These are phyloP conservation scores for Corydoras maculifer DNA, from an alignment of 2,113 vertebrate species.

Conservation along the genomic window DNA sequence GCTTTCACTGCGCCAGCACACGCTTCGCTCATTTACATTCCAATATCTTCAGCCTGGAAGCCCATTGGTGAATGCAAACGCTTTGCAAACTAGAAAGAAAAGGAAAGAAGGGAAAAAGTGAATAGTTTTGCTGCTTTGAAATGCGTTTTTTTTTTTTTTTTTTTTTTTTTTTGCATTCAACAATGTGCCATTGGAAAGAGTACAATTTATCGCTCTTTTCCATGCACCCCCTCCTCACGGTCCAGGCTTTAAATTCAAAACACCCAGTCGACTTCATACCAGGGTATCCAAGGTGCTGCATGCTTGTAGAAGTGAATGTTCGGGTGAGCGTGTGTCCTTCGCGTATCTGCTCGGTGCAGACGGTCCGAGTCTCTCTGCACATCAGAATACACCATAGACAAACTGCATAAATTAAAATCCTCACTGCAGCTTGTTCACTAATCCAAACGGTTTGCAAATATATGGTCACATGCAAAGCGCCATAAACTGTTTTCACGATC, in stretches of 20 bases:
- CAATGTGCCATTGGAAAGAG: slow-evolving; percentile 62
- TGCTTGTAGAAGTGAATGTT: slow-evolving; percentile 46
- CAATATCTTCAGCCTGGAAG: slow-evolving; percentile 68
- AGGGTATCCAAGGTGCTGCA: slow-evolving; percentile 68
- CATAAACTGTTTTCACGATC: no score
- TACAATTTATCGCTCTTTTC: slow-evolving; percentile 58
- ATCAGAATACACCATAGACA: neutral
- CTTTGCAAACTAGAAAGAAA: slow-evolving; percentile 53
- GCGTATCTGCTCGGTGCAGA: slow-evolving; percentile 11
- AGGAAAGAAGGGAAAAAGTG: slow-evolving; percentile 42
- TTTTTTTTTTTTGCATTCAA: slow-evolving; percentile 57
- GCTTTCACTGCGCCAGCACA: slow-evolving; percentile 70
- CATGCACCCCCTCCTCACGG: slow-evolving; percentile 44
- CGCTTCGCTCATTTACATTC: slow-evolving; percentile 70
- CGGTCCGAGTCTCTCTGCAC: neutral
- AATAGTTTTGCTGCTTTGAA: slow-evolving; percentile 66
- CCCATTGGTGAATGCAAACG: slow-evolving; percentile 72
- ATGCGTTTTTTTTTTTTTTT: slow-evolving; percentile 33
- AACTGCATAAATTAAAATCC: neutral
- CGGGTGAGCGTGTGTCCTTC: slow-evolving; percentile 13
- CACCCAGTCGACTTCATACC: neutral
- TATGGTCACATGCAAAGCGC: no score
- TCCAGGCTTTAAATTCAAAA: slow-evolving; percentile 55
- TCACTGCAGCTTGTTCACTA: no score
- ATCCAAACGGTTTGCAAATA: no score